These are phyloP conservation scores for Aphodius granarius DNA, from an alignment of 2,888 invertebrate species.

Conservation along the genomic window DNA sequence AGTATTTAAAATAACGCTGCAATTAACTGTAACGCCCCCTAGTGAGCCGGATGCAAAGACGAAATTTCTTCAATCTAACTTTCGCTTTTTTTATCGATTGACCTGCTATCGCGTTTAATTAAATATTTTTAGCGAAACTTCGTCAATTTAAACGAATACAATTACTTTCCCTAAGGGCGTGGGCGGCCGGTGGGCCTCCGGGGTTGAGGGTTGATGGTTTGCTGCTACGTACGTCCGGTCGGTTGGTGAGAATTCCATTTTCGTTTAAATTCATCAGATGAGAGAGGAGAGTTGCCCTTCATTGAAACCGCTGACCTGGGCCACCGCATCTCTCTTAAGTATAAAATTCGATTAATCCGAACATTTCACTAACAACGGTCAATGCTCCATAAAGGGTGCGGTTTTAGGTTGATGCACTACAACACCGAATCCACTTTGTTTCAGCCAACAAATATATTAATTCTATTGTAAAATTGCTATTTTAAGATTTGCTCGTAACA, in stretches of 20 bases:
- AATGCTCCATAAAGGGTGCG: slow-evolving; percentile 43
- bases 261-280: slow-evolving; percentile 11
- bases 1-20: not conserved
- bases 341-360: slow-evolving; percentile 49
- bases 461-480: too few relatives aligned
- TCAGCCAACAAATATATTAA: too few relatives aligned
- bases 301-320: slow-evolving; percentile 32
- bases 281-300: not conserved
- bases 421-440: too few relatives aligned
- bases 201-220: not conserved
- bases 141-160: slow-evolving; percentile 7
- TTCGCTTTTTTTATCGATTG: not conserved
- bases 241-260: slow-evolving; percentile 1
- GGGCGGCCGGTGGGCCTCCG: not conserved
- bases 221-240: not conserved
- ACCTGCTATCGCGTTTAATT: not conserved
- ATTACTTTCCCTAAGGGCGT: slow-evolving; percentile 3
- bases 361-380: slow-evolving; percentile 43
- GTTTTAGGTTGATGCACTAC: slow-evolving; percentile 32
- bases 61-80: not conserved
- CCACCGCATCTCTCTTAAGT: slow-evolving; percentile 44
- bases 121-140: slow-evolving; percentile 13
- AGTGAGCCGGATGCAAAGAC: not conserved
- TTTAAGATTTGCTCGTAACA: too few relatives aligned
- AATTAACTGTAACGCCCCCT: not conserved